These are phyloP conservation scores for Leptoteleia sp. DNA, from an alignment of 1,140 invertebrate species.

Conservation along the genomic window DNA sequence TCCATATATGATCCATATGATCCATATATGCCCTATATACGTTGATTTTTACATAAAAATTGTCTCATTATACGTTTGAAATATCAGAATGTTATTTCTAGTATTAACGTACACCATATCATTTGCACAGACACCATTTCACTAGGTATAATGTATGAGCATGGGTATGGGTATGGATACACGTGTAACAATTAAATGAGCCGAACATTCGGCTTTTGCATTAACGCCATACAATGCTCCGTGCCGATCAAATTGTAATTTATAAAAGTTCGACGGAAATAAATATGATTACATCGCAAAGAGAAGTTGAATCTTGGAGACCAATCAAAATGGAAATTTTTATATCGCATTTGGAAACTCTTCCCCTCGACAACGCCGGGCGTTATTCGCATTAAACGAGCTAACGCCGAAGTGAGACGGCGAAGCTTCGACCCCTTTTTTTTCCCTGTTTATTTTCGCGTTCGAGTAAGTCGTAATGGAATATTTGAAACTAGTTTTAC, in stretches of 20 bases:
- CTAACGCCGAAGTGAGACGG: slow-evolving; percentile 12
- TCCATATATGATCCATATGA: no score
- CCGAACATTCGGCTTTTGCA: no score
- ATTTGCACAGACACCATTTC: no score
- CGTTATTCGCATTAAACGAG: slow-evolving; percentile 40
- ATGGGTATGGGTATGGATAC: no score
- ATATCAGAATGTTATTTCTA: no score
- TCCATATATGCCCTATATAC: no score
- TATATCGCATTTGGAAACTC: slow-evolving; percentile 23
- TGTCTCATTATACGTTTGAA: no score
- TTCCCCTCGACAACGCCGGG: slow-evolving; percentile 7
- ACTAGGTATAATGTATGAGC: no score
- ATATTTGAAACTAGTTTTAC: slow-evolving; percentile 40
- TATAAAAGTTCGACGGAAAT: slow-evolving; percentile 21
- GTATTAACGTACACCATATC: no score
- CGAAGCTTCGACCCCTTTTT: not conserved
- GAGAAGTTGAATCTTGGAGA: slow-evolving; percentile 9
- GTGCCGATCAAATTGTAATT: slow-evolving; percentile 11
- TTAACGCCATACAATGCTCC: not conserved
- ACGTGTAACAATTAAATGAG: no score
- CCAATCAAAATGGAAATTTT: slow-evolving; percentile 31
- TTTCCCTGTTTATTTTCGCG: slow-evolving; percentile 27
- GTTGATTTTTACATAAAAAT: no score
- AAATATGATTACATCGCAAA: not conserved
- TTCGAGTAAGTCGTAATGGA: slow-evolving; percentile 39